Percentiles rank a stretch among this genome's conserved stretches.
Conservation (phyloP, 2,888 invertebrate genomes). For the Lissonota sp. region DNA sequence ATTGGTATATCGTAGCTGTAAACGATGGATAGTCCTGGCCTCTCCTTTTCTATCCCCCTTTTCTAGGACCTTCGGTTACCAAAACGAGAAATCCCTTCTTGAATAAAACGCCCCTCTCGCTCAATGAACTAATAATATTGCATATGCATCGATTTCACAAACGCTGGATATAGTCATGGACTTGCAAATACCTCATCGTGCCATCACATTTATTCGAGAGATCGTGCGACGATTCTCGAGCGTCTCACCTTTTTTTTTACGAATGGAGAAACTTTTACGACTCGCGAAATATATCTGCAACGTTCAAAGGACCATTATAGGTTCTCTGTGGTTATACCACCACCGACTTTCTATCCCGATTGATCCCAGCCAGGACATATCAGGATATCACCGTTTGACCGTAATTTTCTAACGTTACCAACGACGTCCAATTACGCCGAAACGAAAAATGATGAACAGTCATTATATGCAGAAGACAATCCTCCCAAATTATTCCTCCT, state of each 20-base stretch:
- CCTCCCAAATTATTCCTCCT: background rate
- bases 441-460: background rate
- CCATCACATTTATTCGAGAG: slow-evolving; percentile 29
- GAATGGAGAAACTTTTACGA: slow-evolving; percentile 4
- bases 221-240: background rate
- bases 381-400: background rate
- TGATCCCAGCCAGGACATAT: background rate
- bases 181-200: slow-evolving; percentile 22
- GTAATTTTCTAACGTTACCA: background rate
- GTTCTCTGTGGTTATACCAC: background rate
- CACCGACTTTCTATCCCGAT: background rate
- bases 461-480: background rate
- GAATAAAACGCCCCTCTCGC: background rate
- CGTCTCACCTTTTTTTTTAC: slow-evolving; percentile 23
- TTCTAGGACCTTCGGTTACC: slow-evolving; percentile 20
- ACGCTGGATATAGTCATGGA: background rate
- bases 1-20: background rate
- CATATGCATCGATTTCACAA: background rate
- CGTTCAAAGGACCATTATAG: slow-evolving; percentile 35
- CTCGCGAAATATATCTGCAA: slow-evolving; percentile 16
- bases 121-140: slow-evolving; percentile 9
- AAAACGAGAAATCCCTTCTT: slow-evolving; percentile 15
- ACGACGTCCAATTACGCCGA: background rate
- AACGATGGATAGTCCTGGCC: slow-evolving; percentile 2
- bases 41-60: background rate